Evolutionary conservation across 2,888 invertebrate genomes (phyloP).

Genomic region (Microplitis deprimator): DNA sequence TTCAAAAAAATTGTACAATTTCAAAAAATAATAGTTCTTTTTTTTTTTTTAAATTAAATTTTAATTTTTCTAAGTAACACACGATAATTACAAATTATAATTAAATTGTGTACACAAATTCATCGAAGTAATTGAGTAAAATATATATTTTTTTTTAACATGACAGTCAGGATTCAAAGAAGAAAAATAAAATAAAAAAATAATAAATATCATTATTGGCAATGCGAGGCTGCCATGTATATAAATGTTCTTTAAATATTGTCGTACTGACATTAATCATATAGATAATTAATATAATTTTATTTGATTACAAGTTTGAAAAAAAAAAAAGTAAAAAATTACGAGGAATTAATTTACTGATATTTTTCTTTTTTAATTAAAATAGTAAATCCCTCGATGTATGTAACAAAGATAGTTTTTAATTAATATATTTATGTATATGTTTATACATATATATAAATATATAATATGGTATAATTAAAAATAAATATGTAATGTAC

Average conservation of each 20-base stretch:
- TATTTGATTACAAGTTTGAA: background rate
- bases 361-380: background rate
- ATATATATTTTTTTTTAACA: conserved; percentile 11
- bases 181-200: background rate
- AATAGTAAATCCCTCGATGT: background rate
- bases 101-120: background rate
- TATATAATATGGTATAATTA: background rate
- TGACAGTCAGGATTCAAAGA: background rate
- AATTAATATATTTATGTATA: background rate
- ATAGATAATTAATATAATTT: conserved; percentile 36
- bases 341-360: background rate
- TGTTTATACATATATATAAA: no score
- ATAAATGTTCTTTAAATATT: conserved; percentile 58
- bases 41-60: background rate
- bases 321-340: conserved; percentile 7
- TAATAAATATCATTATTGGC: conserved; percentile 39
- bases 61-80: background rate
- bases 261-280: conserved; percentile 49
- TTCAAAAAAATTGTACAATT: background rate
- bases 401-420: conserved; percentile 1
- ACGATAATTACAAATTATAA: background rate
- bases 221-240: conserved; percentile 59
- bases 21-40: background rate
- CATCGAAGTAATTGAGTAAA: background rate
- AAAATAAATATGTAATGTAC: background rate